phyloP scores from a whole-genome alignment of 1,140 invertebrate genomes.

The Drosophila leontia region DNA sequence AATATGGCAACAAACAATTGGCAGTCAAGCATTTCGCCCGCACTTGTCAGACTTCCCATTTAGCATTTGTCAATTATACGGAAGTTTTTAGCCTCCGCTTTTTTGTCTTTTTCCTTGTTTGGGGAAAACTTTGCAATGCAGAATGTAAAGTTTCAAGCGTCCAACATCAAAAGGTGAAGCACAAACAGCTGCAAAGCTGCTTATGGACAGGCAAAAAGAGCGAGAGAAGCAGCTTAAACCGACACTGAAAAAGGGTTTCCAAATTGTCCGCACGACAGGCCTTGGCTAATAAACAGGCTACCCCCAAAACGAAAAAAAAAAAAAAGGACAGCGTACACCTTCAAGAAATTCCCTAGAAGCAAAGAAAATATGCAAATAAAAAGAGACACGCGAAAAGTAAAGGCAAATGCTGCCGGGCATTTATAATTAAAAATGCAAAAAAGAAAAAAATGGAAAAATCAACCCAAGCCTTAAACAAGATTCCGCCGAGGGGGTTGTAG shows the following conservation, averaged over 20 bases:
- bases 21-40: constrained; percentile 21
- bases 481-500: constrained; percentile 38
- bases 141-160: constrained; percentile 34
- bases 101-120: constrained; percentile 8
- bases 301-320: constrained; percentile 5
- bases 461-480: constrained; percentile 56
- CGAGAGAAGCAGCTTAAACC: constrained; percentile 16
- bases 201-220: constrained; percentile 33
- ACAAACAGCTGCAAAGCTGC: constrained; percentile 52
- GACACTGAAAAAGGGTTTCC: constrained; percentile 60
- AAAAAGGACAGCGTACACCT: constrained; percentile 46
- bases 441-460: constrained; percentile 36
- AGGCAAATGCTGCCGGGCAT: constrained; percentile 61
- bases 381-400: constrained; percentile 25
- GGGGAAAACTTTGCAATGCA: constrained; percentile 39
- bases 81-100: constrained; percentile 25
- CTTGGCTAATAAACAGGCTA: constrained; percentile 69
- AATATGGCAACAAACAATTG: constrained; percentile 45
- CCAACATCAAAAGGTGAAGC: constrained; percentile 48
- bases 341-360: constrained; percentile 30
- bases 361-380: constrained; percentile 32
- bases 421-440: constrained; percentile 78
- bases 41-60: constrained; percentile 44
- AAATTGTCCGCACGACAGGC: constrained; percentile 63
- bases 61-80: constrained; percentile 50